Evolutionary conservation across 2,113 vertebrate genomes (phyloP), one percentile per base, ranked within the genome.

Genomic region (Acrocephalus arundinaceus): DNA sequence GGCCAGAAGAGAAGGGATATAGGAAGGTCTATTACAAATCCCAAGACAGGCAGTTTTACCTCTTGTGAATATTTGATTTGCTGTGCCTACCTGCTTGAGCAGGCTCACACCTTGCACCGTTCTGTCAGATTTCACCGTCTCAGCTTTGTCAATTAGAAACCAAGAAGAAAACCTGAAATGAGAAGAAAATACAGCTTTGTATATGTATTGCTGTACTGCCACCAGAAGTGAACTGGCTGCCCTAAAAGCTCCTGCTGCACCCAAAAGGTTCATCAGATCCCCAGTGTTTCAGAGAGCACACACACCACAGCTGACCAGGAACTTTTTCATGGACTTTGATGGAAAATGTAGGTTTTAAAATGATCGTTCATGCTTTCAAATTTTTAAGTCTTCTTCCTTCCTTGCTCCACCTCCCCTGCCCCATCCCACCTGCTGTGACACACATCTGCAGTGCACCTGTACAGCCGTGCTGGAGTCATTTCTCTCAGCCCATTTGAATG

Each of bases 121-220:
- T 85, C 74, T 85, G 82, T 72, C 90, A 77, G 93, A 59, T 46
- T 55, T 83, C 90, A 97, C 86, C 1, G n/a, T 55, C 67, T 76
- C 87, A 85, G 89, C 72, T 96, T 76, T 59, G 88, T 27, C 84
- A 97, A 33, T 67, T 95, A 96, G 78, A 96, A 92, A 92, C 81
- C 91, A 94, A 91, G 95, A 96, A 93, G 52, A 80, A 96, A 94
- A 89, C 94, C 98, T 98, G 96, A 28, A 98, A 97, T 14, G 43
- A 98, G 73, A 98, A 71, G 51, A 97, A 94, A 95, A 65, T 6
- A 41, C 39, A 73, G 17, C 37, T 51, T 68, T 39, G 33, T 46
- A 31, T 1, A 9, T 21, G 45, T 17, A 24, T 0, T 27, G 48
- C 6, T 45, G 33, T 27, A 51, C 24, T 37, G 10, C 37, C 55